These are phyloP conservation scores for Cryptocheilus praepositus DNA, from an alignment of 2,888 invertebrate genomes.

Conservation along the genomic window DNA sequence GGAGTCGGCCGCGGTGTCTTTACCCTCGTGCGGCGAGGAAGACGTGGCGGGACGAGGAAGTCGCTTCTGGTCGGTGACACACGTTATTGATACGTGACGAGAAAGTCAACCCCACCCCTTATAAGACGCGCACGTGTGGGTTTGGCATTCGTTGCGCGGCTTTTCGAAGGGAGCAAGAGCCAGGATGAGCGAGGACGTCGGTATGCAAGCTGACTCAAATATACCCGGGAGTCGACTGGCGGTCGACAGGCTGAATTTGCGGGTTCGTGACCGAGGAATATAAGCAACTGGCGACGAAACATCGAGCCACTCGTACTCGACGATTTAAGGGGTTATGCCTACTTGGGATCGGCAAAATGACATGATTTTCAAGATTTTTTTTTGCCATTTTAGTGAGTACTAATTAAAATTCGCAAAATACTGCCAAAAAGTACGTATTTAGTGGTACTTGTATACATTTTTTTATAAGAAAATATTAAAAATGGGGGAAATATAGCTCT, in stretches of 20 bases:
- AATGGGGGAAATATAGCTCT: no score
- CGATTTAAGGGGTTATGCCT: no score
- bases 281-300: conserved; percentile 57
- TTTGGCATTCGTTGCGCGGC: conserved; percentile 51
- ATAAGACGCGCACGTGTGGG: conserved; percentile 37
- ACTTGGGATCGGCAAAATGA: no score
- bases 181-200: conserved; percentile 48
- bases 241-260: conserved; percentile 22
- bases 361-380: no score
- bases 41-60: conserved; percentile 35
- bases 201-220: conserved; percentile 53
- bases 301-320: conserved; percentile 48
- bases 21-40: no score
- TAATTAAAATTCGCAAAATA: no score
- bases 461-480: no score
- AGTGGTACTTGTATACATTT: no score
- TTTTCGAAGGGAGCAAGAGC: conserved; percentile 38
- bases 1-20: no score
- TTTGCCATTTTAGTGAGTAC: no score
- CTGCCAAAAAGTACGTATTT: no score
- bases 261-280: conserved; percentile 62
- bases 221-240: conserved; percentile 16
- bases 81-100: conserved; percentile 53
- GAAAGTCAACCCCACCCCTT: conserved; percentile 41
- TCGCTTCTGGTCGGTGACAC: conserved; percentile 36